Conservation (phyloP, 2,113 vertebrate species). For the Phalacrocorax pelagicus region DNA sequence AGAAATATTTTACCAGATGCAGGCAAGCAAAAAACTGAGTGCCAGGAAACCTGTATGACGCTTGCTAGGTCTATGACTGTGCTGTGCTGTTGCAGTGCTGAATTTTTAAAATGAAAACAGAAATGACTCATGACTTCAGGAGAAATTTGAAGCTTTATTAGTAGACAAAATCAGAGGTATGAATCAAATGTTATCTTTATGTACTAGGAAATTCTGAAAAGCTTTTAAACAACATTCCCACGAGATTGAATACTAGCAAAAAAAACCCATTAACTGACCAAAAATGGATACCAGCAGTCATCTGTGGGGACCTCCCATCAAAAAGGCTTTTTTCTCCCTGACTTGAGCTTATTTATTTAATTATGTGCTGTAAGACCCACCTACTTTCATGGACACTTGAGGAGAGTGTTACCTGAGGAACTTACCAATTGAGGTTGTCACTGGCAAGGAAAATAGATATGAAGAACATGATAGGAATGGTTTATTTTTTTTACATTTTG, state of each 20-base stretch:
- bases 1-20: neutral
- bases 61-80: neutral
- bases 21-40: neutral
- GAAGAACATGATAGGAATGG: neutral
- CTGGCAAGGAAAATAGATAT: neutral
- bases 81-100: neutral
- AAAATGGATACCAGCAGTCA: neutral
- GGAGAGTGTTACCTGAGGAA: neutral
- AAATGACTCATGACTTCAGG: neutral
- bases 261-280: neutral
- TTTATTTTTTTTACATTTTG: neutral
- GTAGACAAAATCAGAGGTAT: neutral
- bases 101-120: neutral
- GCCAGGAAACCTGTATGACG: neutral
- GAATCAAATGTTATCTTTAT: neutral
- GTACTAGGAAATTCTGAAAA: neutral
- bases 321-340: neutral
- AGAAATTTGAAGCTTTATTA: neutral
- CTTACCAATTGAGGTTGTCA: neutral
- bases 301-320: neutral
- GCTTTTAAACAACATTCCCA: neutral
- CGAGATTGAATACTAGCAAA: neutral
- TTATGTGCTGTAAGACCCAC: neutral
- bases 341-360: neutral
- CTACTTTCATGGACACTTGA: neutral